Percentiles rank a stretch among this genome's conserved stretches.
Evolutionary conservation across 2,113 vertebrate genomes (phyloP).

Genomic region (Atractosteus spatula): DNA sequence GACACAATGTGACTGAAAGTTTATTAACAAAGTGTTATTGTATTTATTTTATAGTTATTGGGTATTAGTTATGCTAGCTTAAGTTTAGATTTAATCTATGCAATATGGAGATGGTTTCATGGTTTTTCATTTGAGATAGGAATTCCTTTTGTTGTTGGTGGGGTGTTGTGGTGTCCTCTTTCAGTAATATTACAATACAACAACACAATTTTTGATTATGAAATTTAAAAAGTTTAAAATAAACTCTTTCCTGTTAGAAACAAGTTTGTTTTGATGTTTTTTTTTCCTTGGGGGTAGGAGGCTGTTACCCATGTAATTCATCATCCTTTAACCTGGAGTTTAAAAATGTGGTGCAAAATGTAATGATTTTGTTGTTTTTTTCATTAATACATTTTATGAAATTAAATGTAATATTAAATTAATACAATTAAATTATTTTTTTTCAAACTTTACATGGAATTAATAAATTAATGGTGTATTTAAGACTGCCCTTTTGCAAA

Average conservation of each 20-base stretch:
- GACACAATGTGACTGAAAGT: no score
- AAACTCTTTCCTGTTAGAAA: conserved; percentile 23
- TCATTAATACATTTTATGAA: no score
- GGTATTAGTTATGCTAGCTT: conserved; percentile 19
- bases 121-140: conserved; percentile 17
- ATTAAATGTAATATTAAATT: no score
- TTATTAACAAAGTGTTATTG: not conserved
- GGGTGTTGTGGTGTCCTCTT: conserved; percentile 10
- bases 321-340: no score
- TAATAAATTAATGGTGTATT: no score
- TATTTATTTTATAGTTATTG: conserved; percentile 14
- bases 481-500: no score
- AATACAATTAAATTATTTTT: no score
- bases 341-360: no score
- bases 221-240: not conserved
- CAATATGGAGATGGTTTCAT: conserved; percentile 37
- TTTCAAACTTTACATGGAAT: no score
- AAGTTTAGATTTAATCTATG: conserved; percentile 46
- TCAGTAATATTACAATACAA: not conserved
- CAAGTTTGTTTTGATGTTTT: not conserved
- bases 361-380: no score
- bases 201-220: not conserved
- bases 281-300: not conserved
- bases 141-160: conserved; percentile 17
- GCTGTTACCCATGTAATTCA: not conserved